phyloP scores from a whole-genome alignment of 1,140 invertebrate genomes.

The Bacillus rossius region DNA sequence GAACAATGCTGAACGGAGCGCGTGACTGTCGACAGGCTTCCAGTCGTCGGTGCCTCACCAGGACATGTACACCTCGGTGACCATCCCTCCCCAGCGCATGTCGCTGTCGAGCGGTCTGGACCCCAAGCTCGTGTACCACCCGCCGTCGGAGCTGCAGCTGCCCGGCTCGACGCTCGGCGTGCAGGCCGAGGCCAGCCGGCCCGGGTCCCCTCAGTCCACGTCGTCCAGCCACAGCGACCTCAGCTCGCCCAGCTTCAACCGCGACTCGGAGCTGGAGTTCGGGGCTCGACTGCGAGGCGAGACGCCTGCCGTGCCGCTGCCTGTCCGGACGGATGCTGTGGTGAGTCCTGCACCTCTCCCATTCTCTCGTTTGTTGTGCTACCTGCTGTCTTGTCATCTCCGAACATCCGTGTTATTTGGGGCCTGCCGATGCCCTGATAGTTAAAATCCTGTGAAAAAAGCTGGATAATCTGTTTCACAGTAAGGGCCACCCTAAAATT shows the following conservation, averaged over 20 bases:
- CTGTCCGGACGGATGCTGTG: slow-evolving; percentile 25
- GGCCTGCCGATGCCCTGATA: too few relatives aligned
- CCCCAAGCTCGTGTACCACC: slow-evolving; percentile 67
- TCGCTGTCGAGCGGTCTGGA: slow-evolving; percentile 73
- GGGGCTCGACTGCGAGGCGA: slow-evolving; percentile 7
- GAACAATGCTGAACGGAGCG: too few relatives aligned
- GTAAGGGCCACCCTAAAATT: too few relatives aligned
- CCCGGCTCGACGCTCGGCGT: slow-evolving; percentile 44
- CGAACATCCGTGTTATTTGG: too few relatives aligned
- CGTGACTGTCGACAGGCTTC: neutral
- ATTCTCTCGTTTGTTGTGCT: too few relatives aligned
- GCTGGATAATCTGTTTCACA: too few relatives aligned
- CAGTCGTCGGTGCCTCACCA: neutral
- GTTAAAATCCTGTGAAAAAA: too few relatives aligned
- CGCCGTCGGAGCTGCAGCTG: slow-evolving; percentile 69
- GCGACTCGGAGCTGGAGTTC: slow-evolving; percentile 58
- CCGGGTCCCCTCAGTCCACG: slow-evolving; percentile 57
- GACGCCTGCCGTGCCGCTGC: slow-evolving; percentile 16
- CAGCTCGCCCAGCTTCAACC: slow-evolving; percentile 60
- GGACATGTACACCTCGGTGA: neutral
- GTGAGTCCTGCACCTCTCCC: too few relatives aligned
- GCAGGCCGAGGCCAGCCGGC: slow-evolving; percentile 42
- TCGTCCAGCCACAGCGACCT: slow-evolving; percentile 62
- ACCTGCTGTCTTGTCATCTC: too few relatives aligned
- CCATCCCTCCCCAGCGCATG: slow-evolving; percentile 31